Percentiles rank a stretch among this genome's conserved stretches.
These are phyloP conservation scores for Drosophila punjabiensis DNA, from an alignment of 1,140 invertebrate species.

Conservation along the genomic window DNA sequence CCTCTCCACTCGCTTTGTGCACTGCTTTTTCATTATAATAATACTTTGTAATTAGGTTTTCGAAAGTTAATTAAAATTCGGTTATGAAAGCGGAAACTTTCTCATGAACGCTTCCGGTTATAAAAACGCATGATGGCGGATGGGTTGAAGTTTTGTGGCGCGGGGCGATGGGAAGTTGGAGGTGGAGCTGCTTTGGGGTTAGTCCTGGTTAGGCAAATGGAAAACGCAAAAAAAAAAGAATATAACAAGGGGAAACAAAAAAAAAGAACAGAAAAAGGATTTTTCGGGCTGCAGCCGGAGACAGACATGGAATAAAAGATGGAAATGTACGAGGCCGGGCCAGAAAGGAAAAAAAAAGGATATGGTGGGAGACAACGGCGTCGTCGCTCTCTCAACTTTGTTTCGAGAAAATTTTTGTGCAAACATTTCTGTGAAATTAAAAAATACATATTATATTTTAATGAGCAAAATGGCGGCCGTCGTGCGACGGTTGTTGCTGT, in stretches of 20 bases:
- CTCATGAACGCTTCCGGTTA: slow-evolving; percentile 85
- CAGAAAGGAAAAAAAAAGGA: slow-evolving; percentile 21
- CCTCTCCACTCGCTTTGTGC: slow-evolving; percentile 70
- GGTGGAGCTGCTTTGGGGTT: slow-evolving; percentile 19
- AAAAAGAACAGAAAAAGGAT: slow-evolving; percentile 46
- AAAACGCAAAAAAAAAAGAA: slow-evolving; percentile 34
- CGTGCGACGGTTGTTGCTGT: slow-evolving; percentile 23
- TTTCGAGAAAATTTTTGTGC: slow-evolving; percentile 84
- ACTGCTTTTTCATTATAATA: slow-evolving; percentile 85
- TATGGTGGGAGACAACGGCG: slow-evolving; percentile 25
- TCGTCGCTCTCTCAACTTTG: slow-evolving; percentile 70
- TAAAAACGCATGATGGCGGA: slow-evolving; percentile 72
- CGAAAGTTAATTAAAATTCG: slow-evolving; percentile 86
- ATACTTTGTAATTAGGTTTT: slow-evolving; percentile 86
- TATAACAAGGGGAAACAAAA: slow-evolving; percentile 16
- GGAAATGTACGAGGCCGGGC: slow-evolving; percentile 23
- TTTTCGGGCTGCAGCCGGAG: slow-evolving; percentile 54
- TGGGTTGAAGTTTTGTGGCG: slow-evolving; percentile 8
- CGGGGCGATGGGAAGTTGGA: slow-evolving; percentile 1
- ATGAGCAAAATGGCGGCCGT: slow-evolving; percentile 83
- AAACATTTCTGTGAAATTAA: slow-evolving; percentile 85
- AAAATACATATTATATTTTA: slow-evolving; percentile 85
- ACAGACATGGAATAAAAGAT: slow-evolving; percentile 62
- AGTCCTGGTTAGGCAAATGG: slow-evolving; percentile 60
- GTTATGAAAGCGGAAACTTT: slow-evolving; percentile 85